A percentile compares a stretch with the other conserved stretches of the same genome.
Evolutionary conservation across 2,113 vertebrate genomes (phyloP).

Genomic region (Labeo rohita): DNA sequence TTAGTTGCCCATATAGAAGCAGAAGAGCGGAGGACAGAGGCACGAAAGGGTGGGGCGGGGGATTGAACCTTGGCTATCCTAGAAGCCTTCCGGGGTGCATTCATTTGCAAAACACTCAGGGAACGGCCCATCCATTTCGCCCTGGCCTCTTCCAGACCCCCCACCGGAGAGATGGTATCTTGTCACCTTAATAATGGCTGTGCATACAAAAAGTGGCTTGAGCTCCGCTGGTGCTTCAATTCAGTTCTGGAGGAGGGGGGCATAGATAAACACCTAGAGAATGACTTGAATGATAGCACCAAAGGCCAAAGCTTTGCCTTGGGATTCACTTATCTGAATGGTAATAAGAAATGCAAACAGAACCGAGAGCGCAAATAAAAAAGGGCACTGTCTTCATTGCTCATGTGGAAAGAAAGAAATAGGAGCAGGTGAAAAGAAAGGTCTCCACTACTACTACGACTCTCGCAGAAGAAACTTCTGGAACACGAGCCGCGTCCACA

Average conservation of each 20-base stretch:
- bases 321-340: slow-evolving; percentile 61
- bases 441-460: not conserved
- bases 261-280: slow-evolving; percentile 60
- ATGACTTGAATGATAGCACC: slow-evolving; percentile 63
- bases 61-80: slow-evolving; percentile 70
- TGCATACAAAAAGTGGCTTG: slow-evolving; percentile 63
- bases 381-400: slow-evolving; percentile 57
- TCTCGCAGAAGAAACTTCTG: not conserved
- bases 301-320: slow-evolving; percentile 60
- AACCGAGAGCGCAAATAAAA: slow-evolving; percentile 54
- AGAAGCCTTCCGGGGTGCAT: slow-evolving; percentile 73
- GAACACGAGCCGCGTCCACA: slow-evolving; percentile 27
- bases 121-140: slow-evolving; percentile 67
- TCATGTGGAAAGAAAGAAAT: slow-evolving; percentile 51
- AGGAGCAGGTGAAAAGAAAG: slow-evolving; percentile 30
- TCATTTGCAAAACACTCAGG: slow-evolving; percentile 74
- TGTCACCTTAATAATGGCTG: slow-evolving; percentile 65
- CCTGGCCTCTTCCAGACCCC: slow-evolving; percentile 64
- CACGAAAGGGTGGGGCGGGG: slow-evolving; percentile 43
- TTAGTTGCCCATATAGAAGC: slow-evolving; percentile 27
- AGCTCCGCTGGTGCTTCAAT: slow-evolving; percentile 54
- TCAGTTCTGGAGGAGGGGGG: slow-evolving; percentile 46
- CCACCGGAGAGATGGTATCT: slow-evolving; percentile 65
- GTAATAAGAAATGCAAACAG: slow-evolving; percentile 58
- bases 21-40: slow-evolving; percentile 54